phyloP scores from a whole-genome alignment of 2,113 vertebrate species.

The Tragulus kanchil region DNA sequence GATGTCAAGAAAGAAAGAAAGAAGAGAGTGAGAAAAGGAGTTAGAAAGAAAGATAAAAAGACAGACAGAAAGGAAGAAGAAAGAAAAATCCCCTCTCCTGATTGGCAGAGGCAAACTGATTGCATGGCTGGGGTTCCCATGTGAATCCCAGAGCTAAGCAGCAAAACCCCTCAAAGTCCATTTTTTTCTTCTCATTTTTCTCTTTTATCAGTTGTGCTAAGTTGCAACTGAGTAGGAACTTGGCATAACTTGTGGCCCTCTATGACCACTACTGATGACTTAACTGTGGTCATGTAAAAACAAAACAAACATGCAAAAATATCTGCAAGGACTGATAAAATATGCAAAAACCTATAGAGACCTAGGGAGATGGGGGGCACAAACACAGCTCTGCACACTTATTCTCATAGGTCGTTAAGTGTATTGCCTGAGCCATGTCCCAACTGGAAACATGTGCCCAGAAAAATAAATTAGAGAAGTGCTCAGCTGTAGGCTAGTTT shows the following conservation, averaged over 20 bases:
- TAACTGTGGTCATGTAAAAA: slow-evolving; percentile 54
- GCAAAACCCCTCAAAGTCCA: slow-evolving; percentile 54
- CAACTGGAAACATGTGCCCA: slow-evolving; percentile 64
- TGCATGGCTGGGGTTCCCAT: slow-evolving; percentile 53
- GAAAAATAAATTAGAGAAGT: slow-evolving; percentile 77
- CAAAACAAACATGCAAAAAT: background rate
- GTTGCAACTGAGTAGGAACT: slow-evolving; percentile 67
- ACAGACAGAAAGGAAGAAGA: background rate
- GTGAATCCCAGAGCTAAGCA: slow-evolving; percentile 71
- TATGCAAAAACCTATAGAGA: background rate
- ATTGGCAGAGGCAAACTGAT: slow-evolving; percentile 50
- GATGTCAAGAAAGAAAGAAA: background rate
- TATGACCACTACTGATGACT: slow-evolving; percentile 67
- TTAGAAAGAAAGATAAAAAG: background rate
- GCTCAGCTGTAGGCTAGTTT: slow-evolving; percentile 59
- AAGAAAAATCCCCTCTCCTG: background rate
- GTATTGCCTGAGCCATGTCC: slow-evolving; percentile 61
- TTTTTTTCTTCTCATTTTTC: background rate
- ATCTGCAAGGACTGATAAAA: slow-evolving; percentile 20
- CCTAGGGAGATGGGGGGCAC: background rate
- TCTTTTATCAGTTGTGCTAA: slow-evolving; percentile 65
- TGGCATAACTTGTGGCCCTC: slow-evolving; percentile 74
- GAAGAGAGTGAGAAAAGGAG: background rate
- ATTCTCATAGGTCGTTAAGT: slow-evolving; percentile 77
- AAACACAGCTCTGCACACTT: background rate